Evolutionary conservation across 1,140 invertebrate species (phyloP), one percentile per base, ranked within the genome.

Genomic region (Halesus radiatus): DNA sequence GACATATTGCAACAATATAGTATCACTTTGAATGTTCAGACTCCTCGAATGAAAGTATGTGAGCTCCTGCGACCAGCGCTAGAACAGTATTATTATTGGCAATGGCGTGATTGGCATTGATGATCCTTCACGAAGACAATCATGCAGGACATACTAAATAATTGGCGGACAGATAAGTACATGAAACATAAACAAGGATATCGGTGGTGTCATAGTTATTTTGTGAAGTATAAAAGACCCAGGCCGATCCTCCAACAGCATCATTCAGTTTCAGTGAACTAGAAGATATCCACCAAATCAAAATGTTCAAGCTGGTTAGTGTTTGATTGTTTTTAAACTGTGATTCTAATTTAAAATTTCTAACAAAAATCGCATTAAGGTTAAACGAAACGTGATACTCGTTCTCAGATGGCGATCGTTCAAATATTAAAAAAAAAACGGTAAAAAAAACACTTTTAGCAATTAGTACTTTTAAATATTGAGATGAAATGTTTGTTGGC

Each of bases 301-400:
- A 84, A 82, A 88, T 88, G 87, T 86, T 87, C 84, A 88, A 88
- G 80, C 83, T 87, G 84, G 87, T 88, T 74, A 85, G 86, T 86
- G 80, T 73, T 60, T 13, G 37, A 13, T 45, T 45, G 37, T 45
- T 45, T 45, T 45, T 3, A 29, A 29, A 13, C 37, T 45, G 37
- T 45, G 37, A 45, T 45, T 45, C 3, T 37, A 7, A 37, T 37
- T 37, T 7, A 37, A 37, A 37, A 37, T n/a, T n/a, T n/a, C n/a
- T n/a, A n/a, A n/a, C n/a, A 37, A 37, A 37, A 37, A 8, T 37
- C 7, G 32, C 7, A 1, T 4, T 37, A 37, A n/a, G n/a, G n/a
- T n/a, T n/a, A n/a, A n/a, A n/a, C n/a, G n/a, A n/a, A n/a, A n/a
- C n/a, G n/a, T n/a, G n/a, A n/a, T n/a, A n/a, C n/a, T n/a, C n/a